Base-by-base conservation (phyloP, 2,888 invertebrate genomes). In the Onchidella celtica region DNA sequence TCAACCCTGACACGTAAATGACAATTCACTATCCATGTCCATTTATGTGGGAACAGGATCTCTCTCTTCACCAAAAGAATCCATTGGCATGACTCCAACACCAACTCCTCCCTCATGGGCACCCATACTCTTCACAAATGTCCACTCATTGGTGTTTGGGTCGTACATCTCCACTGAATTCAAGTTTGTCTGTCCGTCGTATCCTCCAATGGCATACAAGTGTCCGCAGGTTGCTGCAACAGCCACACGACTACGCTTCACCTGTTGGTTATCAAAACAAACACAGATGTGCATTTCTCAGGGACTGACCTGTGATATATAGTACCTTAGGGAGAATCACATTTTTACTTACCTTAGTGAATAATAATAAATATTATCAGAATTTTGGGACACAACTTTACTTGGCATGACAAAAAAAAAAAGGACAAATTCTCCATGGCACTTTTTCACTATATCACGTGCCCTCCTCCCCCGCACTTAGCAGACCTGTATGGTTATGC, bases 61-160 rank as follows among this genome's bases (percentile, higher is more conserved):
- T 61, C 21, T 63, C n/a, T 66, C 76, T 17, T 76, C 76, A 32
- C 4, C 66, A 9, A 82, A 59, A 34, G 72, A 82, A 11, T 90
- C 90, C 59, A 90, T 88, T 6, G 96, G 96, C 87, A 97, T 95
- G 4, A 97, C 97, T 0, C 97, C 97, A 34, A 97, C 96, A n/a
- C 97, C 97, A 0, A 97, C 97, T 0, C 97, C 97, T 0, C 97
- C 97, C 92, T 97, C 97, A 91, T 97, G 97, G 1, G 96, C 96
- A 87, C 96, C 95, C 97, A 97, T 97, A 0, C 96, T 94, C 1
- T 96, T 95, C 24, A 95, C 96, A 91, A 96, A 96, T 2, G 94
- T 95, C 97, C 97, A 97, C 34, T 94, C 94, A 91, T 97, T 95
- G 4, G 94, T 94, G 34, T 90, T 89, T 0, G 97, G 96, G 92